phyloP scores from a whole-genome alignment of 2,113 vertebrate genomes.

The Albula goreensis region DNA sequence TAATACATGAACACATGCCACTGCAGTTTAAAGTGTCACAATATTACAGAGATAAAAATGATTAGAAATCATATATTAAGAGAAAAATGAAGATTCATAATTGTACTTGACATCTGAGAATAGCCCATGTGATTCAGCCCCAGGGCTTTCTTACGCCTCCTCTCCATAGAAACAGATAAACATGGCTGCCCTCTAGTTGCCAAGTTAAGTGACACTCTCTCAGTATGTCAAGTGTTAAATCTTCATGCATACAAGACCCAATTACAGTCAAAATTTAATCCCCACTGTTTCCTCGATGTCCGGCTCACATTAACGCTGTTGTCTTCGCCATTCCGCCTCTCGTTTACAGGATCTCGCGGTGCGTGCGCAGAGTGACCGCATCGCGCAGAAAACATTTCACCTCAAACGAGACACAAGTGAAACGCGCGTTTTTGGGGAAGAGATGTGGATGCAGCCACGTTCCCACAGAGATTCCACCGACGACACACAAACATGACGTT shows the following conservation, averaged over 20 bases:
- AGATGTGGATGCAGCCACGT: not conserved
- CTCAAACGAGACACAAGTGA: not conserved
- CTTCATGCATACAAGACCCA: not conserved
- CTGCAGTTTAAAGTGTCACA: not conserved
- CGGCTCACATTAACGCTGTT: not conserved
- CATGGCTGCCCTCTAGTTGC: constrained; percentile 72
- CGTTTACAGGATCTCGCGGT: not conserved
- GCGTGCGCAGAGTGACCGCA: not conserved
- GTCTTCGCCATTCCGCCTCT: not conserved
- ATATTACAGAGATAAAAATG: not conserved
- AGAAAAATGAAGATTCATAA: not conserved
- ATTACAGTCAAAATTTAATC: constrained; percentile 1
- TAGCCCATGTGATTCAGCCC: not conserved
- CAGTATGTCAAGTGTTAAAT: constrained; percentile 1
- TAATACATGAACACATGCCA: too few species aligned
- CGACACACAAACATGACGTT: not conserved
- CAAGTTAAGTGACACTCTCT: constrained; percentile 38
- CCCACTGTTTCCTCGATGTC: not conserved
- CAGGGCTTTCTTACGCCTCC: not conserved
- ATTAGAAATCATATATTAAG: not conserved
- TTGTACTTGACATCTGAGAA: not conserved
- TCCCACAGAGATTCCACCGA: not conserved
- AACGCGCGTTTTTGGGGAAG: not conserved
- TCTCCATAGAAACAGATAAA: constrained; percentile 44
- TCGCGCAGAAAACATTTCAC: not conserved